Base-by-base conservation (phyloP, 2,888 invertebrate genomes). In the Apantesis nais region DNA sequence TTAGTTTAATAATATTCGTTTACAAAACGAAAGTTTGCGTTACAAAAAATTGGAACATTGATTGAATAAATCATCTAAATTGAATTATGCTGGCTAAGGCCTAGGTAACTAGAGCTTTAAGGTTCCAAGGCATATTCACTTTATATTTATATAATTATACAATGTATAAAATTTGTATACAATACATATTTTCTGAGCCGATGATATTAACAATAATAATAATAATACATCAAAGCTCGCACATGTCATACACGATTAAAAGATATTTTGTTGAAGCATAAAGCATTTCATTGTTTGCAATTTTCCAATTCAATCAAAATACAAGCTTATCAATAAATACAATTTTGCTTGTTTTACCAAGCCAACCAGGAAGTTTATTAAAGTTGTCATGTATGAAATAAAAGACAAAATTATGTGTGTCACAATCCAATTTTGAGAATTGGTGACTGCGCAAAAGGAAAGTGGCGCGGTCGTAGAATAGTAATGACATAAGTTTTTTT, bases 371-470 rank as follows among this genome's bases (percentile, higher is more conserved):
- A 72, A 75, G 70, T 74, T 67, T 69, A 72, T 75, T 68, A 70
- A 71, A 76, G 48, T 74, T 74, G 71, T 58, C 71, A 65, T 63
- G 48, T 73, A 80, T 73, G 72, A 74, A 81, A 79, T 75, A 80
- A 77, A 77, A 75, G 68, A 70, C 61, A 70, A 61, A 70, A 71
- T 77, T 81, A 77, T 75, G 73, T 78, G 72, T 81, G 77, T 73
- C 77, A 77, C 74, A 79, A 81, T 72, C 75, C 74, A 81, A 80
- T 81, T 80, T 74, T 73, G 71, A 73, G 69, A 79, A 78, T 68
- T 74, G 78, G 76, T 81, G 74, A 73, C 71, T 73, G 71, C 41
- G 76, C 81, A 80, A 58, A 58, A 74, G 72, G 71, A 72, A 71
- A 68, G 68, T 66, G 39, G 66, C 34, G 67, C 77, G 70, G 55